A percentile compares a stretch with the other conserved stretches of the same genome.
These are phyloP conservation scores for Altica lythri DNA, from an alignment of 2,888 invertebrate genomes.

Conservation along the genomic window DNA sequence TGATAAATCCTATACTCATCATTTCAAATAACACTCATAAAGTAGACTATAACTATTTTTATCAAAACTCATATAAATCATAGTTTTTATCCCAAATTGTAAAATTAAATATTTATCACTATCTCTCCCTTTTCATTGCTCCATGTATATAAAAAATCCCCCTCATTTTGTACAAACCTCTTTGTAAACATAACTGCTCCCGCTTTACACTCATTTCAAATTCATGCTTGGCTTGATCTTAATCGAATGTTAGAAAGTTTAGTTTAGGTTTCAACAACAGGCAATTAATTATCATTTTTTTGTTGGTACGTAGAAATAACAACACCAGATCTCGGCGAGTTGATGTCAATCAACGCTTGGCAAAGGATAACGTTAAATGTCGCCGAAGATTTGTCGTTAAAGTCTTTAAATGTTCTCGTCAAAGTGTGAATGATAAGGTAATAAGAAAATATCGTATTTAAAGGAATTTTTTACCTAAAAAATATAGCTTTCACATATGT, in stretches of 20 bases:
- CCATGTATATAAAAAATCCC: too few species aligned
- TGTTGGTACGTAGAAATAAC: slow-evolving; percentile 30
- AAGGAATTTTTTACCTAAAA: too few species aligned
- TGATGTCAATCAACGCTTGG: slow-evolving; percentile 28
- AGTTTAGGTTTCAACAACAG: slow-evolving; percentile 39
- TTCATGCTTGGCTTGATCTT: slow-evolving; percentile 43
- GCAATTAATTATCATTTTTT: slow-evolving; percentile 40
- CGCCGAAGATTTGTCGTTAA: slow-evolving; percentile 31
- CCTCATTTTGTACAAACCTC: too few species aligned
- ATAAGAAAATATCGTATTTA: too few species aligned
- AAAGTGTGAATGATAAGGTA: slow-evolving; percentile 5
- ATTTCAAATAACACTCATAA: too few species aligned
- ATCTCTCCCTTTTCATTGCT: too few species aligned
- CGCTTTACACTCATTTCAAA: slow-evolving; percentile 40
- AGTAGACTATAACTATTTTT: too few species aligned
- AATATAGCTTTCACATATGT: too few species aligned
- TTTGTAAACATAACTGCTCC: slow-evolving; percentile 47
- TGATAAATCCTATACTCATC: too few species aligned
- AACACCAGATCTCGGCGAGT: slow-evolving; percentile 28
- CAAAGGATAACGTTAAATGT: slow-evolving; percentile 22
- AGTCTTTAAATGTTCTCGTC: slow-evolving; percentile 1
- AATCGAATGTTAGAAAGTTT: slow-evolving; percentile 43
- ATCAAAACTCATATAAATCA: too few species aligned
- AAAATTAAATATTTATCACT: too few species aligned
- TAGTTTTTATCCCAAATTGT: too few species aligned